phyloP scores from a whole-genome alignment of 2,888 invertebrate species.

The Eupithecia tripunctaria region DNA sequence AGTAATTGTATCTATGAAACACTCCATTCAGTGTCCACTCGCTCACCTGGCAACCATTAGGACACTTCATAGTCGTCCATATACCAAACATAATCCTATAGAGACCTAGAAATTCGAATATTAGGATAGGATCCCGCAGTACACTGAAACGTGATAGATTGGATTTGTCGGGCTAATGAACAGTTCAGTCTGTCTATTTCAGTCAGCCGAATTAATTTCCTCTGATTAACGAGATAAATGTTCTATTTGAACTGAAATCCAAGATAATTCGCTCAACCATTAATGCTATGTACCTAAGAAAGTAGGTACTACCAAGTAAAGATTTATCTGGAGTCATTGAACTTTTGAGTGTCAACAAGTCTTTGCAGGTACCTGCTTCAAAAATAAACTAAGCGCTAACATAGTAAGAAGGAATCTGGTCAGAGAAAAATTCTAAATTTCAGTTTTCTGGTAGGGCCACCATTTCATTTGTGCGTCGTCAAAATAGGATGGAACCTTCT shows the following conservation, averaged over 20 bases:
- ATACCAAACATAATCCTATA: too few relatives aligned
- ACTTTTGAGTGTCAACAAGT: not conserved
- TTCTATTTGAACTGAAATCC: not conserved
- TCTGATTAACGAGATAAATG: not conserved
- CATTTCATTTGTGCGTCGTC: too few relatives aligned
- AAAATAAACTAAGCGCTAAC: not conserved
- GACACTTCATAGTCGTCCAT: too few relatives aligned
- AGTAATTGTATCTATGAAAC: too few relatives aligned
- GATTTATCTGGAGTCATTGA: not conserved
- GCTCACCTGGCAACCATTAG: too few relatives aligned
- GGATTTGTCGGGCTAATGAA: not conserved
- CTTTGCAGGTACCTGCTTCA: too few relatives aligned
- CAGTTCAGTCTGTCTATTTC: not conserved
- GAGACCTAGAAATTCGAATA: not conserved
- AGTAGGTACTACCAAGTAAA: not conserved
- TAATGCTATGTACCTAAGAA: not conserved
- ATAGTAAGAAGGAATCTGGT: not conserved
- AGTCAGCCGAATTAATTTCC: not conserved
- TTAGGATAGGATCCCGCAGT: not conserved
- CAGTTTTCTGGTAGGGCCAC: too few relatives aligned
- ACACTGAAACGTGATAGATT: not conserved
- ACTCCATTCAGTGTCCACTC: too few relatives aligned
- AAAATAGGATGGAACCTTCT: not conserved
- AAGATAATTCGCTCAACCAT: not conserved
- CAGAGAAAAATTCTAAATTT: too few relatives aligned